Evolutionary conservation across 2,888 invertebrate genomes (phyloP).

Genomic region (Rhodophaea formosa): DNA sequence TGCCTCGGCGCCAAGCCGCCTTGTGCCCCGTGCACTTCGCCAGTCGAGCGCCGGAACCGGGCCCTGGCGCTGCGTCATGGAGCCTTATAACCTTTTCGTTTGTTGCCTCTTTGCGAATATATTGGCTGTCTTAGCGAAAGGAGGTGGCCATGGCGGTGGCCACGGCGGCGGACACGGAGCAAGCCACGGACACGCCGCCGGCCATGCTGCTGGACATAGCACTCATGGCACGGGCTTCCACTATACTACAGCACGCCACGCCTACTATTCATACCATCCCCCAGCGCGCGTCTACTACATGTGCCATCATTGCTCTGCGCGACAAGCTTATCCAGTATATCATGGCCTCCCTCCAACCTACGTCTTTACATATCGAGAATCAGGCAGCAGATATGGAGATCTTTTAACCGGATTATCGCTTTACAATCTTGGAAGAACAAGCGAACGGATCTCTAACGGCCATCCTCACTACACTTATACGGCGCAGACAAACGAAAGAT

Average conservation of each 20-base stretch:
- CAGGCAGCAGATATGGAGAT: slow-evolving; percentile 55
- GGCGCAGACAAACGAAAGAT: slow-evolving; percentile 50
- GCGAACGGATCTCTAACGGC: slow-evolving; percentile 27
- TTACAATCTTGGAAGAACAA: slow-evolving; percentile 66
- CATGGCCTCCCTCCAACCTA: slow-evolving; percentile 62
- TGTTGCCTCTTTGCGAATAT: slow-evolving; percentile 36
- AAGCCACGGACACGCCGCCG: slow-evolving; percentile 21
- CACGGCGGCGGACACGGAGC: background rate
- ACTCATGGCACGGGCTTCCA: slow-evolving; percentile 39
- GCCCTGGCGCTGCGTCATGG: slow-evolving; percentile 61
- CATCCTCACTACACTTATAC: slow-evolving; percentile 46
- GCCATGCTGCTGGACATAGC: slow-evolving; percentile 3
- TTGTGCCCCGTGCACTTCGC: slow-evolving; percentile 43
- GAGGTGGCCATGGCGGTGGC: slow-evolving; percentile 18
- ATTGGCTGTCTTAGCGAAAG: slow-evolving; percentile 43
- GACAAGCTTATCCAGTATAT: slow-evolving; percentile 64
- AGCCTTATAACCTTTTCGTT: slow-evolving; percentile 39
- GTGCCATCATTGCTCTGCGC: slow-evolving; percentile 56
- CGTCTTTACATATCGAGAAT: slow-evolving; percentile 64
- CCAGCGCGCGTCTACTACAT: slow-evolving; percentile 58
- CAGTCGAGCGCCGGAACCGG: slow-evolving; percentile 66
- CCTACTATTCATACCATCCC: slow-evolving; percentile 66
- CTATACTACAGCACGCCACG: slow-evolving; percentile 57
- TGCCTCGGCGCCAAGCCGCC: slow-evolving; percentile 56
- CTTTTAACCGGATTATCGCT: slow-evolving; percentile 65